Evolutionary conservation across 64 coral and sea anemone genomes (phyloP).

Genomic region (Astreopora myriophthalma): DNA sequence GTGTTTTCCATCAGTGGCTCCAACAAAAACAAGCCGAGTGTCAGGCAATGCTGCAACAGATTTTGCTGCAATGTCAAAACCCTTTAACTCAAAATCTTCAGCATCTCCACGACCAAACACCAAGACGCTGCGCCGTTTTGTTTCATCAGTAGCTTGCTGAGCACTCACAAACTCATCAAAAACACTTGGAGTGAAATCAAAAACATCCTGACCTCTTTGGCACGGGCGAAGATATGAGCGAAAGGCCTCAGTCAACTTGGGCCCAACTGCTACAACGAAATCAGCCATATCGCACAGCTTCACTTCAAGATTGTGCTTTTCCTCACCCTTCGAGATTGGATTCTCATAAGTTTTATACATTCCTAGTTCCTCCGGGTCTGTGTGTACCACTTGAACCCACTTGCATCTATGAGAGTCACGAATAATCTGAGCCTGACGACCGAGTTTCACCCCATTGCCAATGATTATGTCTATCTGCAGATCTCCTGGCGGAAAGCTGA

Average conservation of each 20-base stretch:
- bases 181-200: neutral
- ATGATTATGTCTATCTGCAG: neutral
- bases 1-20: neutral
- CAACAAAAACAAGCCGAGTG: neutral
- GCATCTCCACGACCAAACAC: neutral
- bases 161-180: neutral
- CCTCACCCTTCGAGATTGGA: neutral
- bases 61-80: neutral
- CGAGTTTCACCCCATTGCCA: constrained; percentile 13
- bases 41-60: neutral
- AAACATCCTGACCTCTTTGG: neutral
- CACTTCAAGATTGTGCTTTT: neutral
- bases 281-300: neutral
- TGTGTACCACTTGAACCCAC: constrained; percentile 16
- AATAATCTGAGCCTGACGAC: neutral
- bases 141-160: neutral
- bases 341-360: neutral
- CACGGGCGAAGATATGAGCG: neutral
- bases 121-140: neutral
- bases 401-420: neutral
- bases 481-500: neutral
- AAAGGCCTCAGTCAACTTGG: neutral
- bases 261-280: neutral
- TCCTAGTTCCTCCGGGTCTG: neutral
- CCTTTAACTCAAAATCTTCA: neutral